These are phyloP conservation scores for Leucophenga varia DNA, from an alignment of 1,140 invertebrate species.

Conservation along the genomic window DNA sequence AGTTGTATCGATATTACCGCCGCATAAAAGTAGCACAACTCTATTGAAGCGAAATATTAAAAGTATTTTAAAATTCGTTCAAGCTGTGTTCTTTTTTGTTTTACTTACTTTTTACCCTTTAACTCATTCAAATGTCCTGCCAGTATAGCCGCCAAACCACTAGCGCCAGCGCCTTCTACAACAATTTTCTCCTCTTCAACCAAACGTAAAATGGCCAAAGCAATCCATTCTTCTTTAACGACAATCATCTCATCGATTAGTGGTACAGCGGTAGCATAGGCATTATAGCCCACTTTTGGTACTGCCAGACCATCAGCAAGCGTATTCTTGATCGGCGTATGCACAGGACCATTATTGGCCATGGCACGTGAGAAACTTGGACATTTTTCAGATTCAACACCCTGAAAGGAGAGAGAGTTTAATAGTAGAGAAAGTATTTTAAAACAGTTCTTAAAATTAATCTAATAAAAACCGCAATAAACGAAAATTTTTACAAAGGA, in stretches of 20 bases:
- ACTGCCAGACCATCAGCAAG: slow-evolving; percentile 91
- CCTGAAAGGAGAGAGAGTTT: slow-evolving; percentile 60
- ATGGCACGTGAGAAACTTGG: slow-evolving; percentile 79
- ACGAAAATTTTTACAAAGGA: too few species aligned
- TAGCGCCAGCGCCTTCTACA: slow-evolving; percentile 89
- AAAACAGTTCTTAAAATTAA: slow-evolving; percentile 1
- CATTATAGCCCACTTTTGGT: slow-evolving; percentile 85
- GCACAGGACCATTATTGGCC: slow-evolving; percentile 68
- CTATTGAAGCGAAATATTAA: slow-evolving; percentile 14
- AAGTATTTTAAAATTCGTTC: slow-evolving; percentile 9
- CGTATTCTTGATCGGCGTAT: slow-evolving; percentile 71
- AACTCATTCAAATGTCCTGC: slow-evolving; percentile 81
- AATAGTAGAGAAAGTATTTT: not conserved
- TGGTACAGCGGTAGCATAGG: slow-evolving; percentile 74
- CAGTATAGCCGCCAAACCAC: slow-evolving; percentile 83
- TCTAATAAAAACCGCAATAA: too few species aligned
- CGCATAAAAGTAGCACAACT: slow-evolving; percentile 81
- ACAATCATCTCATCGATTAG: slow-evolving; percentile 84
- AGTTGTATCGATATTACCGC: slow-evolving; percentile 93
- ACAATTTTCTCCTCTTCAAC: slow-evolving; percentile 91
- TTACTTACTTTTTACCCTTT: slow-evolving; percentile 76
- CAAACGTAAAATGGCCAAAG: slow-evolving; percentile 81
- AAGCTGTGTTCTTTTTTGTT: not conserved
- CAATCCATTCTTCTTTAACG: slow-evolving; percentile 83
- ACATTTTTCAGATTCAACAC: slow-evolving; percentile 88